Base-by-base conservation (phyloP, 2,888 invertebrate species). In the Entomobrya multifasciata region DNA sequence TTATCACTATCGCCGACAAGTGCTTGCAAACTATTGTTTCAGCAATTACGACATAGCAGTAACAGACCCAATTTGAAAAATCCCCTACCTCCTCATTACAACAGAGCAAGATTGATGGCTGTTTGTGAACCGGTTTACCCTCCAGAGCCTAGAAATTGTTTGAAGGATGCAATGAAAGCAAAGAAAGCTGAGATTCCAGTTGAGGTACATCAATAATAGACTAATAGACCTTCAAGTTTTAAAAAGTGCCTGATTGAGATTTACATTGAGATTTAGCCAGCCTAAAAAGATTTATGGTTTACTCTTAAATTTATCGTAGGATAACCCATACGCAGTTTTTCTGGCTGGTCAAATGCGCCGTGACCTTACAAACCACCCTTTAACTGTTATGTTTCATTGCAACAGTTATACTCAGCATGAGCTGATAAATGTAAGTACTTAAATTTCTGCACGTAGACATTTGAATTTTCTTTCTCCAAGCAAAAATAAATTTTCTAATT, bases 31-130 rank as follows among this genome's bases (percentile, higher is more conserved):
- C 91, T 92, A 83, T 10, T 81, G 11, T 52, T 57, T 1, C 87
- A 93, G 44, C 90, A 92, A 25, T 87, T 91, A 1, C 92, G 96
- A 90, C 96, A 94, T 92, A 94, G 95, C 25, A 94, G 95, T 25
- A 95, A 95, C 1, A 96, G 96, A 93, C 95, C 96, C 77, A 96
- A 97, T 91, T 94, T 97, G 57, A 95, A 96, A 92, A 94, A 93
- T 89, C 97, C 97, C 0, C 94, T 94, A 91, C 93, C 94, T 74
- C 95, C 96, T 0, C 96, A 96, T 92, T 96, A 94, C 92, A 94
- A 94, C 89, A 94, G 95, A 89, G 95, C 95, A 20, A 93, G 94
- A 90, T 93, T 95, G 57, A 92, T 95, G 65, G 94, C 94, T 89
- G 93, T 96, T n/a, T 93, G 95, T 0, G 94, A 94, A 91, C 96